Percentiles rank a stretch among this genome's conserved stretches.
These are phyloP conservation scores for Phymastichus coffea DNA, from an alignment of 1,140 invertebrate species.

Conservation along the genomic window DNA sequence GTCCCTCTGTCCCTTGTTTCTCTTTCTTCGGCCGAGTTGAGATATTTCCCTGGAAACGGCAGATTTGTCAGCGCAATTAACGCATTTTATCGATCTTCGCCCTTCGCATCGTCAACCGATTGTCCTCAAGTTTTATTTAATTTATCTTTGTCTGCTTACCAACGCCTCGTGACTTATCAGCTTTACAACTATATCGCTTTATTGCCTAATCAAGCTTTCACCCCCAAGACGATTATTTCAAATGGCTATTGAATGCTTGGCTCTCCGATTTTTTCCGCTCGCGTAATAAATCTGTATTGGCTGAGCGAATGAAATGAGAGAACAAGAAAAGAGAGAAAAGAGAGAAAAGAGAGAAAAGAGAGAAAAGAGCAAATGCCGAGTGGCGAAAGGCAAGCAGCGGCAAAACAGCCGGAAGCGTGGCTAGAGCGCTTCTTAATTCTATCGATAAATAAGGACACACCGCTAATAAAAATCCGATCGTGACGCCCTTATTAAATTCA, in stretches of 20 bases:
- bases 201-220: not conserved
- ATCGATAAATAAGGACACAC: constrained; percentile 30
- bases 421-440: constrained; percentile 27
- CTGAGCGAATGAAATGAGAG: not conserved
- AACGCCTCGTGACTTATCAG: no score
- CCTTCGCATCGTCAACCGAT: no score
- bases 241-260: constrained; percentile 8
- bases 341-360: not conserved
- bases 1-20: not conserved
- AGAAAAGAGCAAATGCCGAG: not conserved
- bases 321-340: not conserved
- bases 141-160: no score
- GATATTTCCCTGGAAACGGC: no score
- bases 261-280: not conserved
- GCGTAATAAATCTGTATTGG: constrained; percentile 4
- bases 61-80: no score
- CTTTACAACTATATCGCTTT: no score
- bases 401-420: constrained; percentile 22
- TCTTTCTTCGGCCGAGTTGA: no score
- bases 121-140: no score
- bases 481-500: constrained; percentile 32
- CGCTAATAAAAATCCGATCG: constrained; percentile 32
- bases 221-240: not conserved
- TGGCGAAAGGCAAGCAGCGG: not conserved
- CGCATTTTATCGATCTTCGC: no score